A percentile compares a stretch with the other conserved stretches of the same genome.
These are phyloP conservation scores for Neodiprion pinetum DNA, from an alignment of 1,140 invertebrate genomes.

Conservation along the genomic window DNA sequence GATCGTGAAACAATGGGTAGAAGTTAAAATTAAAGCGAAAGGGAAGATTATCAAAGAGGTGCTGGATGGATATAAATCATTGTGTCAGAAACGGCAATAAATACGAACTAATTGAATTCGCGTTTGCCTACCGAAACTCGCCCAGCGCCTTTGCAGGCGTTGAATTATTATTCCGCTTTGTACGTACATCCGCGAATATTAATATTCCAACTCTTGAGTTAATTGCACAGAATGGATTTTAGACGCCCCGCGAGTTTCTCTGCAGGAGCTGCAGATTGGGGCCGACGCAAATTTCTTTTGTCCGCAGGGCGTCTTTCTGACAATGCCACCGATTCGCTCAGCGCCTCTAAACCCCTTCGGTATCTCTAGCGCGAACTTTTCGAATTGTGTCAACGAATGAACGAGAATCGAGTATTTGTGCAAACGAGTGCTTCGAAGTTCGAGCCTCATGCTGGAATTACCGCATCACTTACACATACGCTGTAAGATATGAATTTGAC, in stretches of 20 bases:
- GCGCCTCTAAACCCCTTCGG: constrained; percentile 29
- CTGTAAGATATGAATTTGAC: too few species aligned
- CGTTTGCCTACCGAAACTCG: constrained; percentile 41
- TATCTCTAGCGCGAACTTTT: constrained; percentile 19
- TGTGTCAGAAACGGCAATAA: constrained; percentile 42
- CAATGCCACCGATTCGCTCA: constrained; percentile 34
- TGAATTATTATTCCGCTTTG: constrained; percentile 58
- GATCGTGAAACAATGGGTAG: not conserved
- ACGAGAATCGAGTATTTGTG: constrained; percentile 16
- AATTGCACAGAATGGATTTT: constrained; percentile 56
- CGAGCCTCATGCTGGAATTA: not conserved
- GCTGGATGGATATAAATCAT: constrained; percentile 41
- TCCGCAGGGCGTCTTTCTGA: constrained; percentile 32
- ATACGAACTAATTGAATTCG: constrained; percentile 55
- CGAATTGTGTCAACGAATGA: constrained; percentile 34
- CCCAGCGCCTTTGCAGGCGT: constrained; percentile 36
- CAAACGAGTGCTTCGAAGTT: not conserved
- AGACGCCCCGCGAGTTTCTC: constrained; percentile 29
- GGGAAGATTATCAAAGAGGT: constrained; percentile 39
- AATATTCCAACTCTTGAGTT: constrained; percentile 56
- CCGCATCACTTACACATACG: too few species aligned
- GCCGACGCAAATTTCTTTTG: constrained; percentile 39
- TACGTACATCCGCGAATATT: constrained; percentile 55
- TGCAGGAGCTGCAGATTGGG: constrained; percentile 10
- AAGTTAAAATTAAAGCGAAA: constrained; percentile 28